Evolutionary conservation across 2,113 vertebrate species (phyloP), one percentile per base, ranked within the genome.

Genomic region (Protomyctophum bolini): DNA sequence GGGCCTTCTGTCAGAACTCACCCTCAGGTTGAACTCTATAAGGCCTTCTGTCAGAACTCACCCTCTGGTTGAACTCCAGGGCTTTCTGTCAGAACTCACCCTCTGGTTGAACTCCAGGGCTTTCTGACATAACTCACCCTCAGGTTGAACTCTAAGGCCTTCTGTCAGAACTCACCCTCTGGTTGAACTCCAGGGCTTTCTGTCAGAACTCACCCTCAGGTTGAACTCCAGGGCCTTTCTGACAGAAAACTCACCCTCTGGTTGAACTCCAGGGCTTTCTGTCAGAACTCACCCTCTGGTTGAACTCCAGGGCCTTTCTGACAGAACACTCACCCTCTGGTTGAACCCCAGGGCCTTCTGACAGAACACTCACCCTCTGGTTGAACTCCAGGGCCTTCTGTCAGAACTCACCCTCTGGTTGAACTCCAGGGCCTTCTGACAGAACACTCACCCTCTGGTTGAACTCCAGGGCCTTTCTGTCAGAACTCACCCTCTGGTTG

Each of bases 291-390:
- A 98, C 97, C 94, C 96, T 95, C 78, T 80, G 91, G 75, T 95
- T 96, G 90, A 99, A 99, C 66, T 98, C 96, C 85, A 94, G 93
- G 1, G 97, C 97, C 68, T 97, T 97, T n/a, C n/a, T n/a, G n/a
- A n/a, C n/a, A n/a, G n/a, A n/a, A n/a, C n/a, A 73, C 84, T 6
- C 78, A 98, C 97, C 94, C 96, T 95, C 78, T 80, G 91, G 75
- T 95, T 96, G 90, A 99, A 99, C 66, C 98, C 96, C 85, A 94
- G 93, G 1, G 97, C 97, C 68, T 97, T 97, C 84, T 93, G 92
- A n/a, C n/a, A n/a, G n/a, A n/a, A n/a, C n/a, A 73, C 84, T 6
- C 78, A 98, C 97, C 94, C 96, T 95, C 78, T 80, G 91, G 75
- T 95, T 96, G 90, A 99, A 99, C 66, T 98, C 96, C 85, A 94